Conservation (phyloP, 2,888 invertebrate genomes). For the Dendrolimus houi region DNA sequence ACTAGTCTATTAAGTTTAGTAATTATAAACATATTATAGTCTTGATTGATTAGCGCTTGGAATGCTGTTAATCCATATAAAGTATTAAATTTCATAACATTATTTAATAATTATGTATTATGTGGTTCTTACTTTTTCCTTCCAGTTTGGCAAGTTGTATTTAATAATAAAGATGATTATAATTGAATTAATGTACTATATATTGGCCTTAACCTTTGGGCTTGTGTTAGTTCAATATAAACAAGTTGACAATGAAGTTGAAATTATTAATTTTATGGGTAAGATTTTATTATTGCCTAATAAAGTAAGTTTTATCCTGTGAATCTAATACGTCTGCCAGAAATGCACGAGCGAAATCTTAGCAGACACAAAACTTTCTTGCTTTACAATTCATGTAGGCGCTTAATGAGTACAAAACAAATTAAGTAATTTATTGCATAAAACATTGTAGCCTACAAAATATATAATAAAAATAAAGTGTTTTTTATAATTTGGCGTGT, state of each 20-base stretch:
- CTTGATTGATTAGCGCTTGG: not conserved
- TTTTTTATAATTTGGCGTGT: too few species aligned
- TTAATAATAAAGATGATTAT: not conserved
- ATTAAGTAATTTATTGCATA: too few species aligned
- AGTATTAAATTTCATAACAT: slow-evolving; percentile 8
- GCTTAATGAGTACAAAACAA: too few species aligned
- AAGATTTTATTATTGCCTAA: slow-evolving; percentile 16
- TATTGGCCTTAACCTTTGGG: not conserved
- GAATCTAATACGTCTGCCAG: too few species aligned
- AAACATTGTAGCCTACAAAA: too few species aligned
- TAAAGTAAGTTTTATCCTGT: too few species aligned
- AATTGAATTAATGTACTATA: not conserved
- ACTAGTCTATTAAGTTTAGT: not conserved
- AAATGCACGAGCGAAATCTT: too few species aligned
- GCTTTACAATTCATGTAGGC: too few species aligned
- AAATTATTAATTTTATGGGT: slow-evolving; percentile 28
- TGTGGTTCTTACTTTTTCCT: too few species aligned
- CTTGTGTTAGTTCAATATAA: not conserved
- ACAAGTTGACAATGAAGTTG: not conserved
- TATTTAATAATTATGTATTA: not conserved
- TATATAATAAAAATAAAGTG: too few species aligned
- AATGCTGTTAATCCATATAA: not conserved
- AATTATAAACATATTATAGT: not conserved
- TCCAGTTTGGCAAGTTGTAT: not conserved
- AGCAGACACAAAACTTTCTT: too few species aligned